These are phyloP conservation scores for Synanceia verrucosa DNA, from an alignment of 2,797 vertebrate species.

Conservation along the genomic window DNA sequence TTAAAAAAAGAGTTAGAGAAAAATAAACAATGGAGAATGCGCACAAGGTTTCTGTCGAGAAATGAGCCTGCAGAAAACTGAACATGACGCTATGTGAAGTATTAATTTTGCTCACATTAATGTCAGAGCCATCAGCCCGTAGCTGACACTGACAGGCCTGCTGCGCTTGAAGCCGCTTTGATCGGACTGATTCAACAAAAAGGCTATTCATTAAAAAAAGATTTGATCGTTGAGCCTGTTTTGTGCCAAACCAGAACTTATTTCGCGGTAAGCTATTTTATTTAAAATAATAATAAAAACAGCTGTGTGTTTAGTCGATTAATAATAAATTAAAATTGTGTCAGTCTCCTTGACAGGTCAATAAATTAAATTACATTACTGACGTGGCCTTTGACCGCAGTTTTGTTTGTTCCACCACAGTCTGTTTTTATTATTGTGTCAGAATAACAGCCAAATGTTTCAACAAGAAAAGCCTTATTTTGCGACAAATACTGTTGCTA, in stretches of 20 bases:
- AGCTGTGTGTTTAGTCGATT: no score
- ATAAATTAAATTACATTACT: background rate
- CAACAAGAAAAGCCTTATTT: background rate
- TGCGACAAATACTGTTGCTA: background rate
- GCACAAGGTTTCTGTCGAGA: background rate
- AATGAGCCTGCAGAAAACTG: background rate
- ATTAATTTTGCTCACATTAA: background rate
- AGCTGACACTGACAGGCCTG: background rate
- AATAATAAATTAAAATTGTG: background rate
- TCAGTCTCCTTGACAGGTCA: background rate
- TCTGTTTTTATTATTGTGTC: background rate
- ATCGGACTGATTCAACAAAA: background rate
- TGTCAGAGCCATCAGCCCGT: slow-evolving; percentile 5
- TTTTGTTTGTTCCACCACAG: background rate
- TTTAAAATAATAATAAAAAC: background rate
- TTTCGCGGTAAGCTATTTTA: background rate
- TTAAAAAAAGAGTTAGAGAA: background rate
- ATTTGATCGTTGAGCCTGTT: background rate
- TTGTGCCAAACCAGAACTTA: background rate
- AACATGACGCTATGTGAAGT: background rate
- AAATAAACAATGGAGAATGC: background rate
- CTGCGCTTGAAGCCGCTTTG: background rate
- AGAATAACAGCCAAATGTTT: background rate
- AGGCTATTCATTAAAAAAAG: background rate
- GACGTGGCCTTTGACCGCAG: background rate